Base-by-base conservation (phyloP, 2,113 vertebrate genomes). In the Epinephelus moara region DNA sequence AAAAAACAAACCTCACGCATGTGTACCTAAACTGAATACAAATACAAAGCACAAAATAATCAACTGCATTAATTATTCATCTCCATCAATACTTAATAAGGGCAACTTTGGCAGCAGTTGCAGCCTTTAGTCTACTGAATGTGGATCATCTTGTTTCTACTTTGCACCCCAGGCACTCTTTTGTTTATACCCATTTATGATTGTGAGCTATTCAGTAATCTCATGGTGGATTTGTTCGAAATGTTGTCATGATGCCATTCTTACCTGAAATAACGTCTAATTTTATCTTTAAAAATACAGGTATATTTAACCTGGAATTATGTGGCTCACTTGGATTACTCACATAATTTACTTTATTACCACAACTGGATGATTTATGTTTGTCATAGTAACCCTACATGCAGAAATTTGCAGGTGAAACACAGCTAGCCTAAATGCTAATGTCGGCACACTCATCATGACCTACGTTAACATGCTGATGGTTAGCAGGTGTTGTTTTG, bases 1-100 rank as follows among this genome's bases (percentile, higher is more conserved):
- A n/a, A 72, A 56, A 57, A 25, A 4, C 55, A 57, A 23, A 42
- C 18, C 6, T 70, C 12, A 3, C n/a, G 12, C 15, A 19, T 15
- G 27, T 13, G 18, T 63, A 55, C 53, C 17, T 19, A 66, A 57
- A 57, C 18, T 4, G n/a, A 47, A 78, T 18, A 60, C 1, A 9
- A 50, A 68, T 23, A 17, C 18, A 37, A 49, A 68, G 33, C 40
- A n/a, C 53, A 33, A 57, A 57, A 47, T 15, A 21, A 27, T 66
- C 37, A 30, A 45, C n/a, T 6, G 50, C 50, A 30, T 30, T n/a
- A 27, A 59, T 56, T 33, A 47, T 67, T 75, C 33, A 80, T 66
- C 14, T 2, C 14, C 15, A 21, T 78, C 8, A 33, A 13, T 63
- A 45, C 27, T 68, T n/a, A 52, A 49, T 8, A 6, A 1, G 11